Evolutionary conservation across 2,797 vertebrate species (phyloP).

Genomic region (Prunella strophiata): DNA sequence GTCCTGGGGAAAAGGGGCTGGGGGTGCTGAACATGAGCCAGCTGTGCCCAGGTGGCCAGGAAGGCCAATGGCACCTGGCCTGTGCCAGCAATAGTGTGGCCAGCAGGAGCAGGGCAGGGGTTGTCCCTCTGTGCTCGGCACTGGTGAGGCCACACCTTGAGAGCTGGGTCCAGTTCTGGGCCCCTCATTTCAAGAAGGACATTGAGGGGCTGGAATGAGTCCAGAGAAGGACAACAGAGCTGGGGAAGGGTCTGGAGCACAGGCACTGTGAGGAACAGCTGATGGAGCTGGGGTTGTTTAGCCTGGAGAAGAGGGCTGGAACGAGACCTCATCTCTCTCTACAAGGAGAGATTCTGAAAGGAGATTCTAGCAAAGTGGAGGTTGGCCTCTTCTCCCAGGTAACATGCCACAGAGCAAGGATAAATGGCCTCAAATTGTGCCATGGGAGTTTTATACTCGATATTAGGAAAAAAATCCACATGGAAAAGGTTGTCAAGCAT

Average conservation of each 20-base stretch:
- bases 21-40: background rate
- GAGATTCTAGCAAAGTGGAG: background rate
- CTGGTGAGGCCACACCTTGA: background rate
- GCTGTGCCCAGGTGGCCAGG: background rate
- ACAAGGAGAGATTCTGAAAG: background rate
- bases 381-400: rapidly evolving
- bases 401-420: background rate
- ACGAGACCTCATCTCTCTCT: background rate
- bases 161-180: no score
- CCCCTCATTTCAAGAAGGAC: background rate
- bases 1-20: background rate
- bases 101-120: background rate
- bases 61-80: no score
- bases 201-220: rapidly evolving
- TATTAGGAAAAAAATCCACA: background rate
- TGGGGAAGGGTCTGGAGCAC: background rate
- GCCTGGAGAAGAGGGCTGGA: background rate
- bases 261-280: background rate
- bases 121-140: rapidly evolving
- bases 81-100: rapidly evolving
- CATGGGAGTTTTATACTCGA: background rate
- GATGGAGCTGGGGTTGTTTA: background rate
- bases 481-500: background rate
- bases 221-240: background rate
- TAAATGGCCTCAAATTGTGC: background rate